phyloP scores from a whole-genome alignment of 1,140 invertebrate genomes.

The Papilio dardanus region DNA sequence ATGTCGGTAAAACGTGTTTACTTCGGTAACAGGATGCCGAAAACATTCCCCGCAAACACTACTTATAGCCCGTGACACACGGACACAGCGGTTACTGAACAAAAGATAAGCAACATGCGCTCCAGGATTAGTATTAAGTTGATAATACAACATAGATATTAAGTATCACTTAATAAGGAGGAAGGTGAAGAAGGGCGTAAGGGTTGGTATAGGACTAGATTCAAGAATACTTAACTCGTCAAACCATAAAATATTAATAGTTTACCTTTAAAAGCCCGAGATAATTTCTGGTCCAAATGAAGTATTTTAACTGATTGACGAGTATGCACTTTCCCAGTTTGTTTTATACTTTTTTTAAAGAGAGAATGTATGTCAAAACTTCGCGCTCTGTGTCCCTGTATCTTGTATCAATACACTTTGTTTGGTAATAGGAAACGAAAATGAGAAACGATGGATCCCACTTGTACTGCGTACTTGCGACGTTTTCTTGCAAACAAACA shows the following conservation, averaged over 20 bases:
- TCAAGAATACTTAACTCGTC: neutral
- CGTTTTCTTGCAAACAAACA: constrained; percentile 17
- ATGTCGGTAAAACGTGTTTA: constrained; percentile 37
- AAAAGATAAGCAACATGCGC: neutral
- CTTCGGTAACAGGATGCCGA: constrained; percentile 36
- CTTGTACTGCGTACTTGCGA: constrained; percentile 29
- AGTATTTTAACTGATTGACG: neutral
- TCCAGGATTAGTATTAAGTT: neutral
- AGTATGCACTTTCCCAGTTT: neutral
- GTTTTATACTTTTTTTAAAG: neutral
- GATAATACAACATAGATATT: neutral
- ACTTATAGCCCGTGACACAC: constrained; percentile 24
- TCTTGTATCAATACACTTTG: constrained; percentile 39
- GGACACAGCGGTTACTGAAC: neutral
- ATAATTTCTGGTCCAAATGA: neutral
- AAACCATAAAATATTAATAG: neutral
- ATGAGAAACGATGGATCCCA: constrained; percentile 36
- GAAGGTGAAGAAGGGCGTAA: neutral
- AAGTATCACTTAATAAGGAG: neutral
- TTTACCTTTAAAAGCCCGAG: neutral
- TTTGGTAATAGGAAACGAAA: constrained; percentile 39
- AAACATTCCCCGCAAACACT: constrained; percentile 36
- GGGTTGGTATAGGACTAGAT: too few species aligned
- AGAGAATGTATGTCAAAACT: neutral
- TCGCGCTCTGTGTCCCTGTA: neutral